These are phyloP conservation scores for Henricia sp. DNA, from an alignment of 53 echinoderm and acorn worm genomes.

Conservation along the genomic window DNA sequence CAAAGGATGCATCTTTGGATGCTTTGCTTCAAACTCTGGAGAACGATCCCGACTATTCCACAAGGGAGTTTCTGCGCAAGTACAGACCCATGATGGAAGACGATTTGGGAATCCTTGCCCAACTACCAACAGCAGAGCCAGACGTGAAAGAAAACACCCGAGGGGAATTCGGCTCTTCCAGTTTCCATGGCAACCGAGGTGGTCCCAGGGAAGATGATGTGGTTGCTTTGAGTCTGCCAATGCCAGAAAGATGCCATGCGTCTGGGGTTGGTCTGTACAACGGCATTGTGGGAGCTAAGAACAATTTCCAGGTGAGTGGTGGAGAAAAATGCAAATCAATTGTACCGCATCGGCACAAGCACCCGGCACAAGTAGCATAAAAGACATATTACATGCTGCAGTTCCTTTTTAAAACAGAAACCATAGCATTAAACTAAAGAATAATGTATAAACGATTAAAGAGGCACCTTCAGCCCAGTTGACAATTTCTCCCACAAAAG, in stretches of 20 bases:
- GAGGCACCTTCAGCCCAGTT: too few species aligned
- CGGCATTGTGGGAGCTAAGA: conserved; percentile 86
- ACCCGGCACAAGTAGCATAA: too few species aligned
- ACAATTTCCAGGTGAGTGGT: conserved; percentile 99
- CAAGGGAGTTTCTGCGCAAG: conserved; percentile 84
- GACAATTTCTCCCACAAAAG: too few species aligned
- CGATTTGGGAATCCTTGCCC: conserved; percentile 29
- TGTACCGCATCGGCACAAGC: too few species aligned
- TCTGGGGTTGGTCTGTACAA: conserved; percentile 76
- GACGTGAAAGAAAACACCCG: not conserved
- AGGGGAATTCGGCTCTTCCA: not conserved
- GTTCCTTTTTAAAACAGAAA: too few species aligned
- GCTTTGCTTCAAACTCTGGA: conserved; percentile 68
- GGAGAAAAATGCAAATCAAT: too few species aligned
- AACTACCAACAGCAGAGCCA: not conserved
- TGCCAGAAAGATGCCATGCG: conserved; percentile 76
- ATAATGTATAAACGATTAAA: too few species aligned
- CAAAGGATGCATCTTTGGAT: conserved; percentile 44
- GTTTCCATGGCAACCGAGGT: not conserved
- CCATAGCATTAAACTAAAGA: too few species aligned
- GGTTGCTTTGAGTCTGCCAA: conserved; percentile 18
- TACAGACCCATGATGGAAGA: conserved; percentile 65
- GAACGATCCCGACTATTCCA: conserved; percentile 86
- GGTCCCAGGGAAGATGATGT: conserved; percentile 15
- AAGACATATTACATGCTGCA: too few species aligned